phyloP scores from a whole-genome alignment of 2,113 vertebrate species.

The Gobio gobio region DNA sequence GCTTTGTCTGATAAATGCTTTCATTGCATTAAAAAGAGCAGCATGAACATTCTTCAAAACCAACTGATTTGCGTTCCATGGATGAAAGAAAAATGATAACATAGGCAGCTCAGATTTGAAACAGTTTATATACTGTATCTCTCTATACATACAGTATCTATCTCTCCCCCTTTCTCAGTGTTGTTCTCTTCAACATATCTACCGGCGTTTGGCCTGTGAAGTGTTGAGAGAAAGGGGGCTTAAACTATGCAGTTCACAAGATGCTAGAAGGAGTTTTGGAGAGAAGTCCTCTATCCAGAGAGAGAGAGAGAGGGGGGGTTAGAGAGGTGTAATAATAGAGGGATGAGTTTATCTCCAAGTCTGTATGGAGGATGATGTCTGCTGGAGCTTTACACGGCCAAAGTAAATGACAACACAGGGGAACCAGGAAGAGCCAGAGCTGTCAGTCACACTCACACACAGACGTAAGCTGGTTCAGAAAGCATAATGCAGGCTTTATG shows the following conservation, averaged over 20 bases:
- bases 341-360: slow-evolving; percentile 32
- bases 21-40: neutral
- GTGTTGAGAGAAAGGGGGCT: neutral
- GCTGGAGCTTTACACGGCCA: slow-evolving; percentile 29
- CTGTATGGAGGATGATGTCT: slow-evolving; percentile 23
- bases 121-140: neutral
- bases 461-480: slow-evolving; percentile 10
- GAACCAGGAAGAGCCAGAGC: slow-evolving; percentile 31
- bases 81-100: neutral
- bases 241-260: neutral
- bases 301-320: neutral
- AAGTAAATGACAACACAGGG: slow-evolving; percentile 52
- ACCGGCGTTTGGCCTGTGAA: neutral
- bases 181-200: neutral
- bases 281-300: neutral
- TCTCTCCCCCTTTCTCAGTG: neutral
- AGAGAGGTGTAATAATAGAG: slow-evolving; percentile 4
- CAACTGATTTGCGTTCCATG: neutral
- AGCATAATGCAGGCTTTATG: slow-evolving; percentile 12
- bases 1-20: neutral
- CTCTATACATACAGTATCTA: neutral
- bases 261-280: neutral
- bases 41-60: neutral
- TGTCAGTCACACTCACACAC: slow-evolving; percentile 34
- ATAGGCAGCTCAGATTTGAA: neutral